These are phyloP conservation scores for Stenotaenia linearis DNA, from an alignment of 2,888 invertebrate genomes.

Conservation along the genomic window DNA sequence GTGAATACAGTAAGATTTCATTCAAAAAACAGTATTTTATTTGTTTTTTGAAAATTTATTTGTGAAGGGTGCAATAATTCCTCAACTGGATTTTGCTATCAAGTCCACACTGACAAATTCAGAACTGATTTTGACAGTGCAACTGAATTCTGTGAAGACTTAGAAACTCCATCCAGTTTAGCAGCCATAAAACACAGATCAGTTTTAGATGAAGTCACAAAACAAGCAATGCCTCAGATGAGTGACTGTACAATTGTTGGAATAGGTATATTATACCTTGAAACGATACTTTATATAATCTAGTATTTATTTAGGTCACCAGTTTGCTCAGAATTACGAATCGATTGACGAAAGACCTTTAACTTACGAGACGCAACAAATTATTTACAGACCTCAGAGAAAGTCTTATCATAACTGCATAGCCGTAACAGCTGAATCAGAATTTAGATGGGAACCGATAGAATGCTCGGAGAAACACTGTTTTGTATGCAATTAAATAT, in stretches of 20 bases:
- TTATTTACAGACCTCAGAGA: not conserved
- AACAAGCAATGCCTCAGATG: not conserved
- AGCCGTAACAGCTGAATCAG: not conserved
- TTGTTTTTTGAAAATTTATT: not conserved
- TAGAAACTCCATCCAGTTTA: not conserved
- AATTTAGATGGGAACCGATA: not conserved
- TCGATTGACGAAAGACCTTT: not conserved
- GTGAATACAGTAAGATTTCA: not conserved
- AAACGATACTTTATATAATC: too few relatives aligned
- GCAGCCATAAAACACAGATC: not conserved
- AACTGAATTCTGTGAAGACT: not conserved
- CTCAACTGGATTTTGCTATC: not conserved
- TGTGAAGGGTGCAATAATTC: not conserved
- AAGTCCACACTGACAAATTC: not conserved
- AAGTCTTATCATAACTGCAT: not conserved
- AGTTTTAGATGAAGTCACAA: not conserved
- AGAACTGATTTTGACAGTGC: not conserved
- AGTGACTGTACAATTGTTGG: not conserved
- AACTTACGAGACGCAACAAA: not conserved
- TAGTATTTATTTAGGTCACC: not conserved
- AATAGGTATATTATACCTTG: not conserved
- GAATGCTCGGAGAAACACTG: not conserved
- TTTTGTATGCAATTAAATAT: not conserved
- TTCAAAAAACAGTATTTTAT: not conserved
- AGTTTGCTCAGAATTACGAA: not conserved